These are phyloP conservation scores for Tylochromis polylepis DNA, from an alignment of 2,113 vertebrate genomes.

Conservation along the genomic window DNA sequence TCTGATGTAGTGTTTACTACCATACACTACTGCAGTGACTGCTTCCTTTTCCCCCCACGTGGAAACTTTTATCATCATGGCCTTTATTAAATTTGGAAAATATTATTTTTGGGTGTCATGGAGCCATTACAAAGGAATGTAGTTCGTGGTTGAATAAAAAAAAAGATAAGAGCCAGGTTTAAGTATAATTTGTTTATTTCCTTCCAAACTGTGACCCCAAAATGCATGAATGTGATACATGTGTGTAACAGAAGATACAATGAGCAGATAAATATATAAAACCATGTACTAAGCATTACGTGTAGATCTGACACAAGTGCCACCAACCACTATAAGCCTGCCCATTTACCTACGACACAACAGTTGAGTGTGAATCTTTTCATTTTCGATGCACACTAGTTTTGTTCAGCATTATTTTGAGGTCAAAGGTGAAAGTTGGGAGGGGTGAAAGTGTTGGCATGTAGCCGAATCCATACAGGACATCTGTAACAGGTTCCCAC, in stretches of 20 bases:
- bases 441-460: not conserved
- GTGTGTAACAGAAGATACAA: slow-evolving; percentile 48
- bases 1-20: not conserved
- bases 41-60: not conserved
- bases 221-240: slow-evolving; percentile 46
- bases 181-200: slow-evolving; percentile 37
- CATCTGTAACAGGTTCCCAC: not conserved
- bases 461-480: not conserved
- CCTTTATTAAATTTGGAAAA: not conserved
- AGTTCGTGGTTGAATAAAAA: not conserved
- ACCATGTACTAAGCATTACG: slow-evolving; percentile 27
- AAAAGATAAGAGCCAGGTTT: not conserved
- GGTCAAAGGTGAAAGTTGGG: slow-evolving; percentile 21
- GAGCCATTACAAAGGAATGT: not conserved
- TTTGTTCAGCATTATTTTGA: slow-evolving; percentile 16
- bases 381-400: slow-evolving; percentile 1
- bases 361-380: not conserved
- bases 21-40: not conserved
- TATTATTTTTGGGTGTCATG: not conserved
- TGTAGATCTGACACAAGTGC: slow-evolving; percentile 37
- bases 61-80: not conserved
- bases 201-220: slow-evolving; percentile 38
- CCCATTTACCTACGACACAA: slow-evolving; percentile 11
- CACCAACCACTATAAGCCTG: slow-evolving; percentile 46
- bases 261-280: slow-evolving; percentile 63